These are phyloP conservation scores for Eurytoma californica DNA, from an alignment of 2,888 invertebrate species.

Conservation along the genomic window DNA sequence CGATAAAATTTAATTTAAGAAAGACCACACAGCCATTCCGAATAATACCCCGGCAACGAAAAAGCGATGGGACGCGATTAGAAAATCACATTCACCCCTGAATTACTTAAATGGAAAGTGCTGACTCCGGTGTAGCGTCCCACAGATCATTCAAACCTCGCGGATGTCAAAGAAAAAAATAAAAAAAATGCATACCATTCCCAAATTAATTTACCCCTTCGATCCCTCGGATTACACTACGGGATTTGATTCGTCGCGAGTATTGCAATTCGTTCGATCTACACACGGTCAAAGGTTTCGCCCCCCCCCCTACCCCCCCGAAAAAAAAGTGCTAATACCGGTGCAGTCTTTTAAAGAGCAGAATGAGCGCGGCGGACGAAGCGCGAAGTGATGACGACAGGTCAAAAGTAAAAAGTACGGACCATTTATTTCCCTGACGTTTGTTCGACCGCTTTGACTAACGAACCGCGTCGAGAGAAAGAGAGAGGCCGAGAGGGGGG, in stretches of 20 bases:
- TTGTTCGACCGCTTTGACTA: slow-evolving; percentile 63
- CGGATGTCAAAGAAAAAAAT: not conserved
- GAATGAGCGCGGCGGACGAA: slow-evolving; percentile 18
- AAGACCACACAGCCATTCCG: no score
- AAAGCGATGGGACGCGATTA: no score
- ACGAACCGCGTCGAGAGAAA: slow-evolving; percentile 58
- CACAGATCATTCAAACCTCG: no score
- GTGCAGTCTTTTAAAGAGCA: slow-evolving; percentile 6
- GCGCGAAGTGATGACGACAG: slow-evolving; percentile 28
- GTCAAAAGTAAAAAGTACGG: slow-evolving; percentile 57
- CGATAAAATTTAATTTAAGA: no score
- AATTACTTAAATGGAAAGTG: no score
- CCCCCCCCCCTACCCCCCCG: no score
- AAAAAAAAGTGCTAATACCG: not conserved
- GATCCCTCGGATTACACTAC: no score
- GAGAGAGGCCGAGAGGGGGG: slow-evolving; percentile 9
- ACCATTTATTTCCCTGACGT: slow-evolving; percentile 61
- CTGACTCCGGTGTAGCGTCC: no score
- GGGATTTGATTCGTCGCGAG: not conserved
- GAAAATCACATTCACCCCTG: no score
- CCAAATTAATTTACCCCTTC: no score
- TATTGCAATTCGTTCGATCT: not conserved
- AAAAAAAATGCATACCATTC: no score
- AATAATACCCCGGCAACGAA: no score
- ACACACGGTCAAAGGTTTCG: not conserved